These are phyloP conservation scores for Salarias fasciatus DNA, from an alignment of 2,797 vertebrate species.

Conservation along the genomic window DNA sequence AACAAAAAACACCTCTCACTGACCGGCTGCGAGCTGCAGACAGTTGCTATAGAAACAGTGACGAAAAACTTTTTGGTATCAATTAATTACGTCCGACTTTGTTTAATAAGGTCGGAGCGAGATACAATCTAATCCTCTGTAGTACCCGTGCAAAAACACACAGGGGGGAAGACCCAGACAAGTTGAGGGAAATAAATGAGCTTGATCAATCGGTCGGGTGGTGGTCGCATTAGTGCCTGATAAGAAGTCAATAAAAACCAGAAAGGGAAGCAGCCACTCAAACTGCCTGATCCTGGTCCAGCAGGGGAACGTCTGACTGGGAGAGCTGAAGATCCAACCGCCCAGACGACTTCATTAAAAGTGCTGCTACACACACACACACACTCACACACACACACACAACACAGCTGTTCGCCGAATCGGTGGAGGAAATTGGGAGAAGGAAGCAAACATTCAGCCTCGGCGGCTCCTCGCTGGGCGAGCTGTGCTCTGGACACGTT, in stretches of 20 bases:
- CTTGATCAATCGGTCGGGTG: conserved; percentile 20
- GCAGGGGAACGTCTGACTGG: conserved; percentile 12
- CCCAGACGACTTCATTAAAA: conserved; percentile 41
- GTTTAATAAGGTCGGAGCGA: conserved; percentile 33
- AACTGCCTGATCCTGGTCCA: conserved; percentile 33
- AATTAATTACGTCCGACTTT: background rate
- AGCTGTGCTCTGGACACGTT: conserved; percentile 6
- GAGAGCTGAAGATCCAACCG: conserved; percentile 42
- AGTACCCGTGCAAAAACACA: conserved; percentile 3
- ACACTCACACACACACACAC: conserved; percentile 1
- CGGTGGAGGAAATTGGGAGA: background rate
- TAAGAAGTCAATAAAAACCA: conserved; percentile 2
- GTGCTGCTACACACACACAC: background rate
- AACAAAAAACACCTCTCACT: background rate
- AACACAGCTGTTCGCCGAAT: conserved; percentile 25
- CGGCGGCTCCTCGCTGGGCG: too few relatives aligned
- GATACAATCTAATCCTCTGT: conserved; percentile 1
- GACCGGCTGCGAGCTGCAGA: background rate
- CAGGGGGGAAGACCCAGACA: conserved; percentile 6
- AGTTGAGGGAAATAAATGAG: background rate
- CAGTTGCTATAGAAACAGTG: background rate
- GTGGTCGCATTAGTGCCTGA: conserved; percentile 1
- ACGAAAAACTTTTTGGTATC: background rate
- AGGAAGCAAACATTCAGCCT: background rate
- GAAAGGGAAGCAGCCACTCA: conserved; percentile 7